phyloP scores from a whole-genome alignment of 2,113 vertebrate genomes.

The Aspidoscelis tigris region DNA sequence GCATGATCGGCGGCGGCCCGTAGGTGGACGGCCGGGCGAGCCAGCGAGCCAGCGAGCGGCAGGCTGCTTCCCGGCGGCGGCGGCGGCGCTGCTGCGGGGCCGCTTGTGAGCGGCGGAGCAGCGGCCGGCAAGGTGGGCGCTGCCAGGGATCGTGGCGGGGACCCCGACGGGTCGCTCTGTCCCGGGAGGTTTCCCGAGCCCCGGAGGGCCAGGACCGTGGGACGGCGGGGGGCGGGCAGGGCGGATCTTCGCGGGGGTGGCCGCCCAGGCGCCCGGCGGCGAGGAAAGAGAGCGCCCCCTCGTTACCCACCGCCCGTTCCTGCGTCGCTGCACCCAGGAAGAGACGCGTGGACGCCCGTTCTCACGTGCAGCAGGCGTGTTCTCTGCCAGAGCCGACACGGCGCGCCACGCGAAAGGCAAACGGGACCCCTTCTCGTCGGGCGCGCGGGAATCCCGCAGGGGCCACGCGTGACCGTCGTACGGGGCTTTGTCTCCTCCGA shows the following conservation, averaged over 20 bases:
- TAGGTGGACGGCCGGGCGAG: neutral
- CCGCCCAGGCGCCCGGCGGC: neutral
- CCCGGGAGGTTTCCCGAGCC: too few species aligned
- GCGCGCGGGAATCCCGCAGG: too few species aligned
- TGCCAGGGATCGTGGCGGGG: neutral
- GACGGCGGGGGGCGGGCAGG: neutral
- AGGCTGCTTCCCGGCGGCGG: neutral
- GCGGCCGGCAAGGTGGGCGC: neutral
- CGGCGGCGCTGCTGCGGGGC: neutral
- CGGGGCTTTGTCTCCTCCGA: neutral
- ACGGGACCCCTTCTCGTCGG: too few species aligned
- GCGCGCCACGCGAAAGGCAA: neutral
- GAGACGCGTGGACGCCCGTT: neutral
- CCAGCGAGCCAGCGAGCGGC: too few species aligned
- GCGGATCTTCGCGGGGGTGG: neutral
- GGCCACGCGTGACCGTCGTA: neutral
- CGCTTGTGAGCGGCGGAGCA: neutral
- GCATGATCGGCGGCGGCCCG: neutral
- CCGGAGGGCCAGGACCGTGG: too few species aligned
- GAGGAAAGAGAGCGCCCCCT: too few species aligned
- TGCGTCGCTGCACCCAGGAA: neutral
- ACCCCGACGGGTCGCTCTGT: neutral
- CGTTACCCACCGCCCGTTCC: neutral
- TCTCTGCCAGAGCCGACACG: neutral
- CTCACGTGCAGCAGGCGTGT: neutral